Conservation (phyloP, 2,113 vertebrate genomes). For the Gobius niger region DNA sequence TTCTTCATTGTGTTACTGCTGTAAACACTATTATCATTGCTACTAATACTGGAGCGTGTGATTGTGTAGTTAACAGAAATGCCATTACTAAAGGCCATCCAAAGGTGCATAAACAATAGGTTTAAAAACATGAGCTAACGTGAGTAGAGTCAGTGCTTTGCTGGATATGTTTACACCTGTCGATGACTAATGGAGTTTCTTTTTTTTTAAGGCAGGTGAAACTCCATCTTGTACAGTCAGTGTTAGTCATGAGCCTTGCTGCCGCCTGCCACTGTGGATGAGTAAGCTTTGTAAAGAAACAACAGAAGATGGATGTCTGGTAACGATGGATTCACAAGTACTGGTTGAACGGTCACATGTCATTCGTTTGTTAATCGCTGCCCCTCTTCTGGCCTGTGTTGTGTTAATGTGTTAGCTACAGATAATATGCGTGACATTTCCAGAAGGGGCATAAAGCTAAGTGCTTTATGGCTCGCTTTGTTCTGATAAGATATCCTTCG, state of each 20-base stretch:
- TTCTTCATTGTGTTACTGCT: no score
- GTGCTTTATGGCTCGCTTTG: conserved; percentile 43
- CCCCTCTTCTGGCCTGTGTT: background rate
- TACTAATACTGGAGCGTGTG: no score
- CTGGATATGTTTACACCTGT: conserved; percentile 34
- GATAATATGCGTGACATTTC: conserved; percentile 21
- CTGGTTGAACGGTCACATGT: background rate
- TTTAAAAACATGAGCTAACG: background rate
- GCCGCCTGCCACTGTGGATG: conserved; percentile 36
- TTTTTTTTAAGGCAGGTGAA: conserved; percentile 49
- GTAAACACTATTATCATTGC: no score
- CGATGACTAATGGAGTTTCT: conserved; percentile 43
- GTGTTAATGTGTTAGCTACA: conserved; percentile 8
- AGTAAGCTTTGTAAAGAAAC: conserved; percentile 29
- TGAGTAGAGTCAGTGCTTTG: background rate
- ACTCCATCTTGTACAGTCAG: conserved; percentile 41
- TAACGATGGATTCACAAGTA: background rate
- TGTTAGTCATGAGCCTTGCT: conserved; percentile 52
- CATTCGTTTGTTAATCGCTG: background rate
- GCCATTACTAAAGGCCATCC: no score
- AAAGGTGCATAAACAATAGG: no score
- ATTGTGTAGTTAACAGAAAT: no score
- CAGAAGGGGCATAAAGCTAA: conserved; percentile 16
- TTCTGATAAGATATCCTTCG: conserved; percentile 46
- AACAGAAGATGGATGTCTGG: conserved; percentile 7